A percentile compares a stretch with the other conserved stretches of the same genome.
Evolutionary conservation across 2,113 vertebrate genomes (phyloP).

Genomic region (Elephantulus edwardii): DNA sequence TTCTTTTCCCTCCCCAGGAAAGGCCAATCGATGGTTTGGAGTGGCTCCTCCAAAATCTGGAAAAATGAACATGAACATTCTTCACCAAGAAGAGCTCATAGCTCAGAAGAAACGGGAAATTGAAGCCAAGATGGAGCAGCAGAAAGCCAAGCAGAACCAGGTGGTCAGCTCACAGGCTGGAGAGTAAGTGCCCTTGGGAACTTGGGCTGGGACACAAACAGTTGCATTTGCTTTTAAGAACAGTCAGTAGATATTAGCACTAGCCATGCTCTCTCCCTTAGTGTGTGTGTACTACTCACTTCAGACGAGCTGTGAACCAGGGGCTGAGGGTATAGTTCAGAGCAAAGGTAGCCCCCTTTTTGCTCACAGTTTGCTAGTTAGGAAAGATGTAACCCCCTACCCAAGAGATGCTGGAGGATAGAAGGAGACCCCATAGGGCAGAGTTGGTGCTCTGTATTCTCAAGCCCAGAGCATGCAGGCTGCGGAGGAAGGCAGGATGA

Average conservation of each 20-base stretch:
- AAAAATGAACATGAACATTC: conserved; percentile 92
- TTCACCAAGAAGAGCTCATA: conserved; percentile 95
- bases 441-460: neutral
- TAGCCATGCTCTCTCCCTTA: neutral
- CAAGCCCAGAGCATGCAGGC: neutral
- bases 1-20: conserved; percentile 77
- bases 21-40: conserved; percentile 89
- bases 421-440: neutral
- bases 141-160: conserved; percentile 86
- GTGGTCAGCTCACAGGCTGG: conserved; percentile 81
- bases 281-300: neutral
- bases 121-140: conserved; percentile 92
- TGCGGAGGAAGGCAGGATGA: neutral
- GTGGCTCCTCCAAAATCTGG: conserved; percentile 86
- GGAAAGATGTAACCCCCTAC: too few relatives aligned
- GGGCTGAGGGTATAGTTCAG: neutral
- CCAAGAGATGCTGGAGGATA: neutral
- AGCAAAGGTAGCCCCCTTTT: neutral
- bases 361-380: neutral
- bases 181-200: conserved; percentile 74
- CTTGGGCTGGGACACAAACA: neutral
- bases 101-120: conserved; percentile 97
- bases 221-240: neutral
- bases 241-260: neutral
- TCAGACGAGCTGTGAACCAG: too few relatives aligned